A percentile compares a stretch with the other conserved stretches of the same genome.
Evolutionary conservation across 2,888 invertebrate species (phyloP).

Genomic region (Parnassius orleans): DNA sequence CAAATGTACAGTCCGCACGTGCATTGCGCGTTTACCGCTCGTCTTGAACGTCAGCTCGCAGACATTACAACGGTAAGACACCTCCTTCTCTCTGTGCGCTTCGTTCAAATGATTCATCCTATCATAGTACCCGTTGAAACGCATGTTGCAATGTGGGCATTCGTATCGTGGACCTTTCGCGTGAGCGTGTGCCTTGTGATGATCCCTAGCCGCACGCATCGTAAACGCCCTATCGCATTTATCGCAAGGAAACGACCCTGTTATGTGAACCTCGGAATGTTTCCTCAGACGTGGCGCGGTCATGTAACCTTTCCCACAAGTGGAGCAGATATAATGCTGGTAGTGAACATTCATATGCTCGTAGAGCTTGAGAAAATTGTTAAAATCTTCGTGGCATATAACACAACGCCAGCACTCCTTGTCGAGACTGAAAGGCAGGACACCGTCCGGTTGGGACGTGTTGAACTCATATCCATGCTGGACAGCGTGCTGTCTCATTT

Average conservation of each 20-base stretch:
- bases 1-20: slow-evolving; percentile 59
- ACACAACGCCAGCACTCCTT: slow-evolving; percentile 67
- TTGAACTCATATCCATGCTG: slow-evolving; percentile 59
- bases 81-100: slow-evolving; percentile 60
- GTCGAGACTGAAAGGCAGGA: slow-evolving; percentile 61
- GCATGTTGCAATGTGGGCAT: slow-evolving; percentile 65
- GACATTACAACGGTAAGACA: slow-evolving; percentile 58
- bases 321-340: slow-evolving; percentile 69
- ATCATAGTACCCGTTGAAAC: slow-evolving; percentile 65
- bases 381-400: slow-evolving; percentile 59
- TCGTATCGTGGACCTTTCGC: slow-evolving; percentile 64
- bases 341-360: slow-evolving; percentile 74
- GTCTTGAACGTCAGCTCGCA: slow-evolving; percentile 66
- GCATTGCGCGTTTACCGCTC: slow-evolving; percentile 61
- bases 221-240: slow-evolving; percentile 60
- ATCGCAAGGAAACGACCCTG: slow-evolving; percentile 65
- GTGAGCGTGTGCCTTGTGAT: slow-evolving; percentile 62
- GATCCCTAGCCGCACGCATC: slow-evolving; percentile 64
- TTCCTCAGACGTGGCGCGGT: slow-evolving; percentile 65
- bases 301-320: slow-evolving; percentile 72
- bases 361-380: slow-evolving; percentile 68
- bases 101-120: slow-evolving; percentile 67
- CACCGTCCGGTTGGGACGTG: slow-evolving; percentile 60
- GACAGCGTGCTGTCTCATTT: slow-evolving; percentile 58
- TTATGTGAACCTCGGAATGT: slow-evolving; percentile 66